phyloP scores from a whole-genome alignment of 2,113 vertebrate species.

The Mormyrus lacerda region DNA sequence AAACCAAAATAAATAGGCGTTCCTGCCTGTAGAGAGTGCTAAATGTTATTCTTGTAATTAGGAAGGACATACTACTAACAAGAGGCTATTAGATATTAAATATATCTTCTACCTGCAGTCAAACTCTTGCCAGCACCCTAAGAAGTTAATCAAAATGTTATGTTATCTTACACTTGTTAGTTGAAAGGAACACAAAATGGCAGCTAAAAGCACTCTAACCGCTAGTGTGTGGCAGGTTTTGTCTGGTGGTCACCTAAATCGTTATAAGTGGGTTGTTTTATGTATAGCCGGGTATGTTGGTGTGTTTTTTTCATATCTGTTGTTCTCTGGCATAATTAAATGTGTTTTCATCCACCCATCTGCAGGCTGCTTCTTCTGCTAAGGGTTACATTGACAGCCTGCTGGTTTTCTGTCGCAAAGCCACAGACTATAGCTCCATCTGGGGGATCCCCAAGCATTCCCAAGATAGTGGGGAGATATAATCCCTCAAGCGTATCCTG shows the following conservation, averaged over 20 bases:
- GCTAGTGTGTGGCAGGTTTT: background rate
- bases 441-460: background rate
- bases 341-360: background rate
- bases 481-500: background rate
- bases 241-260: background rate
- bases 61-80: background rate
- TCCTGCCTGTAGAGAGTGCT: background rate
- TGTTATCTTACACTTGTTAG: background rate
- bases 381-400: background rate
- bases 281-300: background rate
- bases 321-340: background rate
- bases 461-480: background rate
- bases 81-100: background rate
- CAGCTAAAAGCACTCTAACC: background rate
- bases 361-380: background rate
- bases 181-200: background rate
- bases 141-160: background rate
- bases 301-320: background rate
- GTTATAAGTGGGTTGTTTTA: background rate
- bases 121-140: no score
- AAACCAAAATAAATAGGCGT: background rate
- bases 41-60: background rate
- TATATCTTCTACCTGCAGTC: background rate
- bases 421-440: background rate
- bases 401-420: background rate